These are phyloP conservation scores for Micronycteris hirsuta DNA, from an alignment of 2,113 vertebrate genomes.

Conservation along the genomic window DNA sequence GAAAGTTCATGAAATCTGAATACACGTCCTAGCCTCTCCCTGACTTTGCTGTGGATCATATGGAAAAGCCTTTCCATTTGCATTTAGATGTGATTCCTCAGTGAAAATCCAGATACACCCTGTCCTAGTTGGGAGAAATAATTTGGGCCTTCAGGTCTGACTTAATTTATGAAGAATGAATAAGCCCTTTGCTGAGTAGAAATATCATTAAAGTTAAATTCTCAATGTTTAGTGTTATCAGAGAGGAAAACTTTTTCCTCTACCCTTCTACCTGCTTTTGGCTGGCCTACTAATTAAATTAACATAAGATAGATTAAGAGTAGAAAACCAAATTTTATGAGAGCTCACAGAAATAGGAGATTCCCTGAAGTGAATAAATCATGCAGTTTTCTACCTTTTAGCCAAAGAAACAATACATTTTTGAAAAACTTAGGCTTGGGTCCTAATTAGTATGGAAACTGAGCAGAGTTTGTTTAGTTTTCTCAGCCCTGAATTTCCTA, in stretches of 20 bases:
- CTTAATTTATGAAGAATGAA: neutral
- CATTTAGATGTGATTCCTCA: conserved; percentile 39
- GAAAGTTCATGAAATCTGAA: neutral
- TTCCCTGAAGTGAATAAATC: neutral
- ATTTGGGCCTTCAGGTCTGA: neutral
- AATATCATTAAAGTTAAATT: neutral
- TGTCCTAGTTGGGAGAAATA: conserved; percentile 22
- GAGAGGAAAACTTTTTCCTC: neutral
- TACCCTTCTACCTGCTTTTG: neutral
- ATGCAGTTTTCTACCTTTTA: neutral
- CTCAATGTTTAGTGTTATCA: neutral
- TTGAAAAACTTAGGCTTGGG: neutral
- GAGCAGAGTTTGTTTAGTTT: neutral
- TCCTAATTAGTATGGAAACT: neutral
- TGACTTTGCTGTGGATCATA: neutral
- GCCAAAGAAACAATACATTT: neutral
- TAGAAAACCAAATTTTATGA: neutral
- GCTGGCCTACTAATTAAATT: neutral
- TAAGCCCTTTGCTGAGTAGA: neutral
- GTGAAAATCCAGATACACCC: neutral
- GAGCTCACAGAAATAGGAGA: neutral
- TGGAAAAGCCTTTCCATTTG: neutral
- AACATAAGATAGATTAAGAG: neutral
- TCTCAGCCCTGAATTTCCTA: neutral
- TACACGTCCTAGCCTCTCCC: neutral